phyloP scores from a whole-genome alignment of 2,888 invertebrate genomes.

The Smittia sp. region DNA sequence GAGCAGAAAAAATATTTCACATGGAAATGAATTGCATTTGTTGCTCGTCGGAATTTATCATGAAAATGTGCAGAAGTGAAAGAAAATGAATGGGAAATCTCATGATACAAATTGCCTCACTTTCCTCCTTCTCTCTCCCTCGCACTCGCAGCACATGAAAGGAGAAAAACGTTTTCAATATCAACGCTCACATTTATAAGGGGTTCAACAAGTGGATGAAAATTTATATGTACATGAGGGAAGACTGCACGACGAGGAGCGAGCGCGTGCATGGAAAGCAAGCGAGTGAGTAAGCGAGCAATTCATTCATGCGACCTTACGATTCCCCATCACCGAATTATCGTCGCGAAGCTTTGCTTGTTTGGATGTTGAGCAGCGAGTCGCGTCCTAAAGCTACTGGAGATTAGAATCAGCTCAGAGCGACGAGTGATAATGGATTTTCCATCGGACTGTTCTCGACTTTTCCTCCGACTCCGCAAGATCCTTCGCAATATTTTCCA shows the following conservation, averaged over 20 bases:
- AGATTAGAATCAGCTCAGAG: not conserved
- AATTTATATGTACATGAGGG: conserved; percentile 11
- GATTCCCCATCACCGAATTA: not conserved
- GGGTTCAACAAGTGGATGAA: conserved; percentile 35
- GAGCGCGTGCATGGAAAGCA: not conserved
- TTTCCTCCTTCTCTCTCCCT: not conserved
- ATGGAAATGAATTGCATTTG: not conserved
- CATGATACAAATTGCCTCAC: conserved; percentile 16
- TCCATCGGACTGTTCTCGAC: not conserved
- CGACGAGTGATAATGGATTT: not conserved
- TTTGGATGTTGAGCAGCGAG: not conserved
- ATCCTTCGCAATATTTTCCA: not conserved
- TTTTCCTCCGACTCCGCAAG: not conserved
- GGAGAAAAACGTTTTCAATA: conserved; percentile 23
- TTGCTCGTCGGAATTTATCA: not conserved
- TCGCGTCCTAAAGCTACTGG: not conserved
- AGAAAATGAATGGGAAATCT: conserved; percentile 32
- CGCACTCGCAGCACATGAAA: not conserved
- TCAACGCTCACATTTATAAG: conserved; percentile 30
- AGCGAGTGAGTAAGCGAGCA: too few species aligned
- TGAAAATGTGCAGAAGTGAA: conserved; percentile 5
- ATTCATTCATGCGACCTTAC: not conserved
- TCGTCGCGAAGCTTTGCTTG: not conserved
- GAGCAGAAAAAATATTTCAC: not conserved
- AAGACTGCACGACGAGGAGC: not conserved